Base-by-base conservation (phyloP, 2,113 vertebrate genomes). In the Tichodroma muraria region DNA sequence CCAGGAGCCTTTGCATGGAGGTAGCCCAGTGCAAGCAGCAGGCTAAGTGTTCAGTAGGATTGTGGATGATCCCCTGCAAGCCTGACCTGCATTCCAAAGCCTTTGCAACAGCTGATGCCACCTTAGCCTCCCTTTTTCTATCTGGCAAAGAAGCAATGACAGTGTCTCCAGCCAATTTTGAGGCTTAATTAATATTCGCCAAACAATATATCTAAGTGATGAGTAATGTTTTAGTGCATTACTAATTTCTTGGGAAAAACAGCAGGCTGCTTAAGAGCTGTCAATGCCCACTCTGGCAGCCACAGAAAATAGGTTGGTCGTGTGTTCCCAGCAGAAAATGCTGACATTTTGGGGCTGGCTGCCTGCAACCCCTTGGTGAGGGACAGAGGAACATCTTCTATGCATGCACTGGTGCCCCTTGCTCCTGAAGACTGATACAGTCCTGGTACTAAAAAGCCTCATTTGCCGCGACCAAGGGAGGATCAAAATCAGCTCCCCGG, bases 41-140 rank as follows among this genome's bases (percentile, higher is more conserved):
- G 38, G 42, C 44, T 1, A 1, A 23, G 19, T 2, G 0, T 33
- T 82, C 3, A 4, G 35, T 1, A 10, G 38, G 42, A 8, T 21
- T 27, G 50, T 6, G 6, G 27, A 47, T 42, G 64, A 60, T 35
- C 1, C 35, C 33, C 19, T 3, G 1, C 57, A 49, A 47, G 13
- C 15, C 50, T 27, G 53, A 60, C 77, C 33, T 60, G 52, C 0
- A 0, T 44, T 42, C 61, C 5, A 3, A 56, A 33, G 52, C 30
- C 49, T 89, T 72, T n/a, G 52, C 27, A 53, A 21, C 0, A 1
- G 24, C 38, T 1, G 2, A n/a, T 27, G 42, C 24, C 13, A 10
- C 30, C 61, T 44, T 7, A 3, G 24, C 14, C 31, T 72, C 17
- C 44, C 17, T 25, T 68, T 30, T 72, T 53, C 45, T 76, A 1